Conservation (phyloP, 2,113 vertebrate species). For the Bos taurus region DNA sequence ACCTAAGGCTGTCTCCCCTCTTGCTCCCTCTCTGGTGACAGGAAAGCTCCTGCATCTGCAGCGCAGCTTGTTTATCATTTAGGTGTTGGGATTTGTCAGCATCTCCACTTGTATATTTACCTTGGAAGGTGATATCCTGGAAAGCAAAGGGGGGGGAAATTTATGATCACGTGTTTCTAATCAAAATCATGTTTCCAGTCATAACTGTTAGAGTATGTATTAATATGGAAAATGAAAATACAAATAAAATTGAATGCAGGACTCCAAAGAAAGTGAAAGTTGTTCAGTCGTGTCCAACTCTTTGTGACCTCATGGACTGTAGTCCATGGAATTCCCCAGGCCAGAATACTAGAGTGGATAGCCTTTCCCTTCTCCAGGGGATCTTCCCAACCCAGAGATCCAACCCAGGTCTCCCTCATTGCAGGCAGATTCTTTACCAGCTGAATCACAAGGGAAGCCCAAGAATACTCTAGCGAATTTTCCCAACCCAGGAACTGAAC, state of each 20-base stretch:
- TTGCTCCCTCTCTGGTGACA: background rate
- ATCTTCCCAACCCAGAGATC: background rate
- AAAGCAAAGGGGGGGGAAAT: too few species aligned
- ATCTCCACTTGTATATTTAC: background rate
- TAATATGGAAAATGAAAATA: background rate
- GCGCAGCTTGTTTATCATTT: accelerated
- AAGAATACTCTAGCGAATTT: background rate
- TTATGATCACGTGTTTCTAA: background rate
- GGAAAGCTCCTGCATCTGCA: accelerated
- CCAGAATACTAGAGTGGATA: background rate
- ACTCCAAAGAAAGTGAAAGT: background rate
- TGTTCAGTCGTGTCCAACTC: background rate
- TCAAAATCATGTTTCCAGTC: background rate
- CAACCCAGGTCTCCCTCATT: background rate
- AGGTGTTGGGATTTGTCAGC: background rate
- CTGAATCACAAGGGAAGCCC: background rate
- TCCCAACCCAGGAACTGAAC: background rate
- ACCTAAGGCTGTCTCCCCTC: accelerated
- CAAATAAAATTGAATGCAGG: background rate
- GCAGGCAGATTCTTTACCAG: background rate
- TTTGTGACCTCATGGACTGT: background rate
- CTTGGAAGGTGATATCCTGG: background rate
- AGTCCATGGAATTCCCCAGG: background rate
- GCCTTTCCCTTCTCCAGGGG: background rate
- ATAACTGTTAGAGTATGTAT: too few species aligned